phyloP scores from a whole-genome alignment of 2,797 vertebrate genomes.

The Mastacembelus armatus region DNA sequence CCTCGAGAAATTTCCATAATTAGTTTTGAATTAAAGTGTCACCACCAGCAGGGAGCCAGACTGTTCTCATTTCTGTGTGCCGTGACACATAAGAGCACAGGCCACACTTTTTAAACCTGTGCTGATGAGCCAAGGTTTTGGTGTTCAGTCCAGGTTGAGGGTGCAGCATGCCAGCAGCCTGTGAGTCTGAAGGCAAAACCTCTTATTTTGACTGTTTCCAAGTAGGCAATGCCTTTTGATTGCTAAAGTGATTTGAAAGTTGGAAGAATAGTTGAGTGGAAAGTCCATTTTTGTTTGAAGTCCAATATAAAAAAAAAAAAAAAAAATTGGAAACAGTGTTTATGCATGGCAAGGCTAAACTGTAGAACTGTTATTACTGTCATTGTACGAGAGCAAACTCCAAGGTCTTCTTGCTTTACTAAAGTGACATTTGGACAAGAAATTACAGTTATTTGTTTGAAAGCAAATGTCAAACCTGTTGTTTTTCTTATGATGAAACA shows the following conservation, averaged over 20 bases:
- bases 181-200: slow-evolving; percentile 45
- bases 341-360: neutral
- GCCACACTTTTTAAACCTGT: slow-evolving; percentile 46
- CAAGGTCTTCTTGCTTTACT: neutral
- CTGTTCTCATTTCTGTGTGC: slow-evolving; percentile 52
- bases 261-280: slow-evolving; percentile 32
- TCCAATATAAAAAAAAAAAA: slow-evolving; percentile 34
- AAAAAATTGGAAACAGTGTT: slow-evolving; percentile 1
- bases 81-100: slow-evolving; percentile 46
- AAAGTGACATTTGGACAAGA: slow-evolving; percentile 7
- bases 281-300: slow-evolving; percentile 37
- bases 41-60: slow-evolving; percentile 30
- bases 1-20: slow-evolving; percentile 54
- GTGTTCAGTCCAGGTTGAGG: slow-evolving; percentile 44
- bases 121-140: slow-evolving; percentile 56
- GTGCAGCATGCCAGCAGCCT: slow-evolving; percentile 52
- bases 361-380: neutral
- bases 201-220: slow-evolving; percentile 54
- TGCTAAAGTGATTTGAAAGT: slow-evolving; percentile 56
- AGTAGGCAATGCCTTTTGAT: slow-evolving; percentile 61
- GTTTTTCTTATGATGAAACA: slow-evolving; percentile 4
- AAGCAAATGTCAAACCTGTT: neutral
- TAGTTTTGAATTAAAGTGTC: slow-evolving; percentile 61
- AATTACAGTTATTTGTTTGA: slow-evolving; percentile 3
- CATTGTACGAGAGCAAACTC: neutral